phyloP scores from a whole-genome alignment of 2,888 invertebrate species.

The Epirrita christyi region DNA sequence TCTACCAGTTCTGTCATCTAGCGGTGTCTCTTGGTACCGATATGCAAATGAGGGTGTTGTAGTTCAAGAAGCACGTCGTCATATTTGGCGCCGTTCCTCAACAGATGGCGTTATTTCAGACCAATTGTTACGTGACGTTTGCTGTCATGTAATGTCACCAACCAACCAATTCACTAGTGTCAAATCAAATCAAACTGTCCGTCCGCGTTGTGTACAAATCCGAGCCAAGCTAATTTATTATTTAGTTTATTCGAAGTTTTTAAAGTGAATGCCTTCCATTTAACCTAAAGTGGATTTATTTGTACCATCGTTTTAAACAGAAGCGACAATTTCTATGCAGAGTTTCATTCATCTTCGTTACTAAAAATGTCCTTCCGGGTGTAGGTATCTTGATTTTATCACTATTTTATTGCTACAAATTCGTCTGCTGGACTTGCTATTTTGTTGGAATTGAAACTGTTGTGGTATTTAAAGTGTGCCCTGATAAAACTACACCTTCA shows the following conservation, averaged over 20 bases:
- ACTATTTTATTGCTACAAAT: constrained; percentile 52
- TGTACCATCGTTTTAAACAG: constrained; percentile 59
- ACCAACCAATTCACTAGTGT: constrained; percentile 46
- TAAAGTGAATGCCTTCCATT: constrained; percentile 58
- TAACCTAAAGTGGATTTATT: constrained; percentile 49
- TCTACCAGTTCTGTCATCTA: constrained; percentile 58
- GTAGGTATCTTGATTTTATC: constrained; percentile 60
- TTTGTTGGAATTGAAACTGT: constrained; percentile 46
- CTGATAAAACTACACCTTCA: constrained; percentile 48
- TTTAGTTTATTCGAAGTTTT: constrained; percentile 74
- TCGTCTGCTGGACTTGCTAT: constrained; percentile 47
- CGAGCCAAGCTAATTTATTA: constrained; percentile 80
- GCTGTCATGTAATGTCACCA: constrained; percentile 25
- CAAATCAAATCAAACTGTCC: constrained; percentile 36
- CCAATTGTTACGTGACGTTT: constrained; percentile 29
- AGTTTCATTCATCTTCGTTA: constrained; percentile 67
- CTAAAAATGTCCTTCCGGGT: constrained; percentile 69
- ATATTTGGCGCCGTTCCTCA: constrained; percentile 36
- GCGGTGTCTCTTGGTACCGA: constrained; percentile 38
- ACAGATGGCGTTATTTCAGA: constrained; percentile 67
- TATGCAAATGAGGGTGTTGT: constrained; percentile 59
- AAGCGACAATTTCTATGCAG: constrained; percentile 51
- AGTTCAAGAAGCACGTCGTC: constrained; percentile 18
- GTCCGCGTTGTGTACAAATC: constrained; percentile 69
- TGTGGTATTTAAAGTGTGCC: constrained; percentile 45